Evolutionary conservation across 2,888 invertebrate species (phyloP).

Genomic region (Drosophila cognata): DNA sequence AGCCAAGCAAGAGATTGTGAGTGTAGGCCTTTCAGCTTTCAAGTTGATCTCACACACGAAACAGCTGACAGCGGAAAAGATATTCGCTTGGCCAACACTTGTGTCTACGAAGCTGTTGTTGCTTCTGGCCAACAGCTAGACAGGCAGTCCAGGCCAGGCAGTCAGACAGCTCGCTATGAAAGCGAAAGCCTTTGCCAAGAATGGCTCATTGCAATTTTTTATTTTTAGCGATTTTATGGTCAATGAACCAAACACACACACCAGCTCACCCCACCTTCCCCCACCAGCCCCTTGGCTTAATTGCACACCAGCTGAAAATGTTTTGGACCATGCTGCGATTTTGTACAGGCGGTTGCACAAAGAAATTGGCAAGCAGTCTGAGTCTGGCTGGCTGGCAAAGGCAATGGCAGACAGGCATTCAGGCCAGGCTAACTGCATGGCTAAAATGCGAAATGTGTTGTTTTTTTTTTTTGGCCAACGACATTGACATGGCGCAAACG

Average conservation of each 20-base stretch:
- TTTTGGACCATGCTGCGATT: slow-evolving; percentile 43
- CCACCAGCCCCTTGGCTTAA: slow-evolving; percentile 17
- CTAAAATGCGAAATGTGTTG: slow-evolving; percentile 50
- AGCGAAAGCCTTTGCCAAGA: slow-evolving; percentile 53
- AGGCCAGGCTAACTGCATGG: slow-evolving; percentile 37
- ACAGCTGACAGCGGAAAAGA: slow-evolving; percentile 56
- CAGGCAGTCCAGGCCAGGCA: slow-evolving; percentile 1
- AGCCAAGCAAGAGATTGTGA: slow-evolving; percentile 16
- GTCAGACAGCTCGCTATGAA: slow-evolving; percentile 15
- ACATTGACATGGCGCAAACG: slow-evolving; percentile 57
- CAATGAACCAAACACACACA: slow-evolving; percentile 38
- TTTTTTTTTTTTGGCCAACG: slow-evolving; percentile 55
- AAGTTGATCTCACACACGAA: slow-evolving; percentile 41
- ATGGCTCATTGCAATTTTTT: slow-evolving; percentile 27
- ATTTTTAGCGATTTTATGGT: slow-evolving; percentile 23
- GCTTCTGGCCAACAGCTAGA: slow-evolving; percentile 8
- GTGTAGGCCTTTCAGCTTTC: slow-evolving; percentile 15
- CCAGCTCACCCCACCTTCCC: too few relatives aligned
- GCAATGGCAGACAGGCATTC: slow-evolving; percentile 6
- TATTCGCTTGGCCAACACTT: slow-evolving; percentile 26
- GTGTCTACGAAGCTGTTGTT: neutral
- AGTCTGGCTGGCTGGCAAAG: slow-evolving; percentile 1
- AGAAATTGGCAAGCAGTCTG: slow-evolving; percentile 66
- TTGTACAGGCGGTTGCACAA: slow-evolving; percentile 71
- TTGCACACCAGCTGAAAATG: slow-evolving; percentile 39